phyloP scores from a whole-genome alignment of 2,888 invertebrate genomes.

The Tipula vernalis region DNA sequence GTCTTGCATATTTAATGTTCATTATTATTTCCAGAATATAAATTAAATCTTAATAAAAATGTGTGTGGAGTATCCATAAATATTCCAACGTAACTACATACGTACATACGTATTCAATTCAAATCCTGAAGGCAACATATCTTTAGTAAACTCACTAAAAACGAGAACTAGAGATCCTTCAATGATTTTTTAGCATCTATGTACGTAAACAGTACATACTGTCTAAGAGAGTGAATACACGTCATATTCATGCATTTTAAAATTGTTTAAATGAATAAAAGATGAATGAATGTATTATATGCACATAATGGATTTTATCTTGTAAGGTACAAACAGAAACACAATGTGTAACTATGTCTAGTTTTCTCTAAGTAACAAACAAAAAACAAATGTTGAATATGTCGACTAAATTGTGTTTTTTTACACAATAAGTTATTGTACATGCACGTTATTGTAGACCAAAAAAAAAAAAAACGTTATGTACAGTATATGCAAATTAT shows the following conservation, averaged over 20 bases:
- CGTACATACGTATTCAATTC: background rate
- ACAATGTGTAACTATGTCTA: background rate
- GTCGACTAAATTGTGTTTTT: background rate
- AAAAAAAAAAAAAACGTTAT: background rate
- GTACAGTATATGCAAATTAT: background rate
- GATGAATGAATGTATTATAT: background rate
- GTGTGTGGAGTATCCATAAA: too few relatives aligned
- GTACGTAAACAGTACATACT: background rate
- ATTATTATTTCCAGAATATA: too few relatives aligned
- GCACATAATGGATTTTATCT: background rate
- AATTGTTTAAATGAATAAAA: background rate
- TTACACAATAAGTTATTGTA: background rate
- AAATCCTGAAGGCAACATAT: background rate
- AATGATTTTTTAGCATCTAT: background rate
- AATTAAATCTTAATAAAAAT: too few relatives aligned
- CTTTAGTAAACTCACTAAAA: background rate
- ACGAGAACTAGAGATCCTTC: background rate
- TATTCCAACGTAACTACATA: background rate
- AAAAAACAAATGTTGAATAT: background rate
- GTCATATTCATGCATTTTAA: background rate
- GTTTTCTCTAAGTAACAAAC: background rate
- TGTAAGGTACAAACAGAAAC: background rate
- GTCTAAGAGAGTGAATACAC: background rate
- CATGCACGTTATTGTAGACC: too few relatives aligned
- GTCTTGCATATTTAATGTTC: too few relatives aligned